These are phyloP conservation scores for Megaceryle torquata DNA, from an alignment of 2,113 vertebrate species.

Conservation along the genomic window DNA sequence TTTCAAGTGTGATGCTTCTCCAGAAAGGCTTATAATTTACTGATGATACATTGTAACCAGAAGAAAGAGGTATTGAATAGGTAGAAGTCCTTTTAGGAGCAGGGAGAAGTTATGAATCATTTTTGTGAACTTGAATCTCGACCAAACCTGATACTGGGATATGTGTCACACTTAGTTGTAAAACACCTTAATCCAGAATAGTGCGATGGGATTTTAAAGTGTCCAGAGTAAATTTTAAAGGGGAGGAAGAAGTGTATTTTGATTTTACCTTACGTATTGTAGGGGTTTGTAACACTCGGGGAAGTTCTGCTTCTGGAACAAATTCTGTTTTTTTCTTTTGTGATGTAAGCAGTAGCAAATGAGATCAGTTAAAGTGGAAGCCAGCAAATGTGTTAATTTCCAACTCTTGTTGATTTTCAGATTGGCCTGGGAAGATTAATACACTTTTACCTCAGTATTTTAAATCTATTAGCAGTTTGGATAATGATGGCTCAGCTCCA, in stretches of 20 bases:
- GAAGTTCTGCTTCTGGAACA: not conserved
- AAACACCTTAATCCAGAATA: not conserved
- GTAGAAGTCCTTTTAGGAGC: not conserved
- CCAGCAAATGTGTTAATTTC: slow-evolving; percentile 40
- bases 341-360: not conserved
- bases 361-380: not conserved
- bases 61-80: not conserved
- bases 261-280: not conserved
- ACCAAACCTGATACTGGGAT: not conserved
- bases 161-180: not conserved
- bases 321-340: not conserved
- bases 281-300: not conserved
- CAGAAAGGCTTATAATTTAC: not conserved
- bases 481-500: slow-evolving; percentile 88
- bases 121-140: not conserved
- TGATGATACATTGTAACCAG: not conserved
- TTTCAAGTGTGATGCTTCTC: not conserved
- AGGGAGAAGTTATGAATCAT: not conserved
- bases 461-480: slow-evolving; percentile 77
- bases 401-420: slow-evolving; percentile 73
- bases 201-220: not conserved
- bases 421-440: slow-evolving; percentile 74
- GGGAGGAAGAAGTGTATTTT: not conserved
- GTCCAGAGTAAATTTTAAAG: not conserved
- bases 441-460: slow-evolving; percentile 72